Percentiles rank a stretch among this genome's conserved stretches.
Conservation (phyloP, 2,113 vertebrate species). For the Dromaius novaehollandiae region DNA sequence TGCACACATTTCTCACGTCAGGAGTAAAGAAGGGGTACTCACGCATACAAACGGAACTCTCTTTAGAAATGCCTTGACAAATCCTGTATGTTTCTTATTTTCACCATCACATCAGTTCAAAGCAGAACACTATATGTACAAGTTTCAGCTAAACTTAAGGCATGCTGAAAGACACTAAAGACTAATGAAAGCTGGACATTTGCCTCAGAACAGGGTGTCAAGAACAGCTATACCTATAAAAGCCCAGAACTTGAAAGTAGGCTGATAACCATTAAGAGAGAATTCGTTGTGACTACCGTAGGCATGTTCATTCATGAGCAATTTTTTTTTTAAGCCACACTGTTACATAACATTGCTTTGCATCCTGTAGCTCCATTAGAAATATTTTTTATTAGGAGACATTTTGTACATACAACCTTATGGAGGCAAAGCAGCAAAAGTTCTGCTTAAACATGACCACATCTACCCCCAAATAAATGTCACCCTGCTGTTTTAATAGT, state of each 20-base stretch:
- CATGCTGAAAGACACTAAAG: background rate
- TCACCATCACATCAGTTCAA: background rate
- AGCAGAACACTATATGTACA: rapidly evolving
- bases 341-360: background rate
- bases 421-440: background rate
- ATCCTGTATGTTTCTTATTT: background rate
- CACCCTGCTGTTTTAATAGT: background rate
- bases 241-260: background rate
- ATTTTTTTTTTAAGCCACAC: background rate
- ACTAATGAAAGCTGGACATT: background rate
- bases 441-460: background rate
- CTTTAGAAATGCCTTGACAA: background rate
- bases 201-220: background rate
- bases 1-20: background rate
- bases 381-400: background rate
- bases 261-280: background rate
- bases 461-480: background rate
- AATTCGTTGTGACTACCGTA: background rate
- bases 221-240: background rate
- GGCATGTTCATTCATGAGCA: background rate
- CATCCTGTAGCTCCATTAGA: background rate
- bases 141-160: background rate
- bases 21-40: background rate
- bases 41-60: background rate
- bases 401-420: background rate